Conservation (phyloP, 2,797 vertebrate species). For the Pithecia hirsuta region DNA sequence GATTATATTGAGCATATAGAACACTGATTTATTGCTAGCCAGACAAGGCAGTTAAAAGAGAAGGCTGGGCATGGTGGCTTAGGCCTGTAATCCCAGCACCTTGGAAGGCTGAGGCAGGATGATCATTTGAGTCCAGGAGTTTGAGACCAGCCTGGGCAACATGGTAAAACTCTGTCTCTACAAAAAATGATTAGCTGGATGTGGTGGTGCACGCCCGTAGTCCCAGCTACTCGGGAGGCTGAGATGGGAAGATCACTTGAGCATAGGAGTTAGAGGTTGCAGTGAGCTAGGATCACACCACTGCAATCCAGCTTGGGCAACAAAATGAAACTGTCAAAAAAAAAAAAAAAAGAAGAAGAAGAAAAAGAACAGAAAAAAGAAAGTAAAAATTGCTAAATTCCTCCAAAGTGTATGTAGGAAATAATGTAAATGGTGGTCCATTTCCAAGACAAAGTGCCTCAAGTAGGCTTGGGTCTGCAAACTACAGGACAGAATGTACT, state of each 20-base stretch:
- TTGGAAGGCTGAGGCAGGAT: background rate
- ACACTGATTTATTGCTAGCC: background rate
- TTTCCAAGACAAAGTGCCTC: background rate
- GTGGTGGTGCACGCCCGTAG: background rate
- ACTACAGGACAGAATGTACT: background rate
- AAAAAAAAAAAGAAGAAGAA: too few relatives aligned
- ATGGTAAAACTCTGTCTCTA: background rate
- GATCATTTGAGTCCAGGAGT: background rate
- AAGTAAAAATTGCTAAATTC: background rate
- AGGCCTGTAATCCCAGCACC: background rate
- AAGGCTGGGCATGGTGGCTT: background rate
- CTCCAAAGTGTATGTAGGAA: background rate
- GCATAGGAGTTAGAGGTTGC: background rate
- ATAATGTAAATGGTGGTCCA: background rate
- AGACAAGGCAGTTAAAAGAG: background rate
- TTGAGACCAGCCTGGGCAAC: background rate
- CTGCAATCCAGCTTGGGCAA: background rate
- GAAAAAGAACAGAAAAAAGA: background rate
- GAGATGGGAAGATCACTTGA: background rate
- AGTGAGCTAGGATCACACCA: background rate
- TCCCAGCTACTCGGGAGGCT: background rate
- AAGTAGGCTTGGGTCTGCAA: background rate
- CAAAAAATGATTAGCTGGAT: background rate
- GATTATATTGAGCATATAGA: background rate
- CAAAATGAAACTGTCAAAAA: background rate